Evolutionary conservation across 2,888 invertebrate genomes (phyloP).

Genomic region (Bhutanitis thaidina): DNA sequence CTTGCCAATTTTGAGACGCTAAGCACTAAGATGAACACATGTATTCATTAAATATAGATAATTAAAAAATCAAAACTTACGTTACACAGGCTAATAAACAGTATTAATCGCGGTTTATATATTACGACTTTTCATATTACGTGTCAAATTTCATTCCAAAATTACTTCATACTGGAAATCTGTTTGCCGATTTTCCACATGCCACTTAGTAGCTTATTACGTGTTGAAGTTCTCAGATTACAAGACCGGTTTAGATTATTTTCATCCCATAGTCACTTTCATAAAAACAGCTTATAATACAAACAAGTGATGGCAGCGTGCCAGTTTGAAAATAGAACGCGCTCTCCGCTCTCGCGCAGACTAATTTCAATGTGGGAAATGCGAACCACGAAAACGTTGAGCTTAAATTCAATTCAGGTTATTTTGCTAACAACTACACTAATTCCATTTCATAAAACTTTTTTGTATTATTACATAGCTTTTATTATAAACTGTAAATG

Average conservation of each 20-base stretch:
- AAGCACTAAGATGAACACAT: no score
- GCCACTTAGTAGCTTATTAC: constrained; percentile 28
- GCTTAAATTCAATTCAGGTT: constrained; percentile 7
- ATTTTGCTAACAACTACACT: no score
- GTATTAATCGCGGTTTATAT: no score
- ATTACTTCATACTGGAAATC: not conserved
- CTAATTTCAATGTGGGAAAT: constrained; percentile 72
- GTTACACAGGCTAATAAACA: no score
- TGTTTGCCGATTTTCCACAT: constrained; percentile 1
- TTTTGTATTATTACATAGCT: no score
- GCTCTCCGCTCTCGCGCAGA: constrained; percentile 69
- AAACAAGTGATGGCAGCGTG: constrained; percentile 75
- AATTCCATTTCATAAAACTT: no score
- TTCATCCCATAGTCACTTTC: constrained; percentile 77
- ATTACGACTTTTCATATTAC: no score
- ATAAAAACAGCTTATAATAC: constrained; percentile 80
- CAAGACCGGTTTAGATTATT: constrained; percentile 78
- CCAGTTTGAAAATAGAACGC: constrained; percentile 72
- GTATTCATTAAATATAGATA: no score
- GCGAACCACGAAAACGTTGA: constrained; percentile 26
- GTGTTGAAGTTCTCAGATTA: constrained; percentile 66
- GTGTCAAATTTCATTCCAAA: not conserved
- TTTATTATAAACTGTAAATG: no score
- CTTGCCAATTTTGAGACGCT: no score
- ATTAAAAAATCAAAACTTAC: no score